Evolutionary conservation across 2,113 vertebrate genomes (phyloP).

Genomic region (Isurus oxyrinchus): DNA sequence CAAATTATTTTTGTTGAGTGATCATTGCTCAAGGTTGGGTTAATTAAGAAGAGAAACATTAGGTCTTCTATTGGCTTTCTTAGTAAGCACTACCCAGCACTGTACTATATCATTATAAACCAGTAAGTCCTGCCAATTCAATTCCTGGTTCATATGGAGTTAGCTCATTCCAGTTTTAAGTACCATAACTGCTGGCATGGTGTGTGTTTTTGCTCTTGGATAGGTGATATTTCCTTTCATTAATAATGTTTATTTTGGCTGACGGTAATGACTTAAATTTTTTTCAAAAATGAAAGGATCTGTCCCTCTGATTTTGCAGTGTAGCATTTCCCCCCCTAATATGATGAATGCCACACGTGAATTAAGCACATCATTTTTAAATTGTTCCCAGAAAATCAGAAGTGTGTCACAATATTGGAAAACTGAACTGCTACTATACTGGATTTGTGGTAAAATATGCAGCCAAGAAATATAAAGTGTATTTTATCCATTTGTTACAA

Average conservation of each 20-base stretch:
- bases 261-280: not conserved
- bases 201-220: not conserved
- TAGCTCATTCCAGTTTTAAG: not conserved
- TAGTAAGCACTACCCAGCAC: not conserved
- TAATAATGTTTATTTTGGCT: not conserved
- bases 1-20: not conserved
- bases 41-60: not conserved
- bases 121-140: not conserved
- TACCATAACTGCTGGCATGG: not conserved
- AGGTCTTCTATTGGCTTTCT: not conserved
- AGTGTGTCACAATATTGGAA: not conserved
- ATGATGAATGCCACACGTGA: not conserved
- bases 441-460: not conserved
- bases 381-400: not conserved
- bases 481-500: not conserved
- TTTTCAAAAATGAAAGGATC: not conserved
- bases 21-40: not conserved
- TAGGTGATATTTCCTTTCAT: not conserved
- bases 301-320: not conserved
- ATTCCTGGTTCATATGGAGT: not conserved
- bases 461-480: not conserved
- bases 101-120: not conserved
- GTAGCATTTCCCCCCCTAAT: not conserved
- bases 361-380: not conserved
- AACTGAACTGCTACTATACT: not conserved